A percentile compares a stretch with the other conserved stretches of the same genome.
Evolutionary conservation across 2,888 invertebrate species (phyloP).

Genomic region (Amblyjoppa proteus): DNA sequence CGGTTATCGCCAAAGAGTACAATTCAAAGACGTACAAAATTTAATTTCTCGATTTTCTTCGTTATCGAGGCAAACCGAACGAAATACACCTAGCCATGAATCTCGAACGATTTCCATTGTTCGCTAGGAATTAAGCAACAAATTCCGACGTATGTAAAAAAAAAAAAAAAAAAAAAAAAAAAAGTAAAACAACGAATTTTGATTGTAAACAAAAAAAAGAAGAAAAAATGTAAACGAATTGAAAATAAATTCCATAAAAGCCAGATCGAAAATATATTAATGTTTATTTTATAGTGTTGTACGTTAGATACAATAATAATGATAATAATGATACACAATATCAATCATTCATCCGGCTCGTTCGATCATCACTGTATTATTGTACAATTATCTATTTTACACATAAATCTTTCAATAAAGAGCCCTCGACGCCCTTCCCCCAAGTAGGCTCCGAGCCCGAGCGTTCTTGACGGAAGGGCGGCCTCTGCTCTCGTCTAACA

Average conservation of each 20-base stretch:
- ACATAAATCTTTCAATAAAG: slow-evolving; percentile 83
- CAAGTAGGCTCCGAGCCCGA: slow-evolving; percentile 44
- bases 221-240: slow-evolving; percentile 62
- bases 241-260: slow-evolving; percentile 68
- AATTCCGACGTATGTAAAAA: slow-evolving; percentile 3
- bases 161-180: slow-evolving; percentile 19
- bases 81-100: slow-evolving; percentile 7
- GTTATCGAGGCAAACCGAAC: slow-evolving; percentile 8
- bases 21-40: slow-evolving; percentile 49
- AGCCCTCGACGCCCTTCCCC: slow-evolving; percentile 52
- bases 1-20: slow-evolving; percentile 65
- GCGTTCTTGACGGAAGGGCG: slow-evolving; percentile 74
- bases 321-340: slow-evolving; percentile 82
- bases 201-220: slow-evolving; percentile 61
- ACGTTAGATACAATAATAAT: slow-evolving; percentile 82
- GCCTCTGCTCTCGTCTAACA: slow-evolving; percentile 77
- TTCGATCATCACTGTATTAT: slow-evolving; percentile 80
- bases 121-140: slow-evolving; percentile 1
- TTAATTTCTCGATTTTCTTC: slow-evolving; percentile 27
- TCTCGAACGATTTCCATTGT: slow-evolving; percentile 8
- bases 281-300: slow-evolving; percentile 82
- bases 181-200: slow-evolving; percentile 2
- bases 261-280: slow-evolving; percentile 83
- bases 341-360: slow-evolving; percentile 79
- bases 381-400: slow-evolving; percentile 82